A percentile compares a stretch with the other conserved stretches of the same genome.
Conservation (phyloP, 2,113 vertebrate species). For the human (Homo sapiens) region GRCh38 chr13:51025001-51025500, state of each 20-base stretch:
- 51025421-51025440: conserved; percentile 72
- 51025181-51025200: not conserved
- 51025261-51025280: not conserved
- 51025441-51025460: not conserved
- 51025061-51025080: not conserved
- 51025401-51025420: conserved; percentile 84
- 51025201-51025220: not conserved
- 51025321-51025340: conserved; percentile 77
- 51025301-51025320: not conserved
- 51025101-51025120: not conserved
- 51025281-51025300: not conserved
- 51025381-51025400: conserved; percentile 84
- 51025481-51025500: not conserved
- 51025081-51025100: not conserved
- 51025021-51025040: not conserved
- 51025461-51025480: not conserved
- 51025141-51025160: not conserved
- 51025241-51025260: not conserved
- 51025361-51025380: conserved; percentile 86
- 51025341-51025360: conserved; percentile 87
- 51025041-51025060: not conserved
- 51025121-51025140: not conserved
- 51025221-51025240: not conserved
- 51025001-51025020: not conserved
- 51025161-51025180: not conserved